Conservation (phyloP, 1,140 invertebrate species). For the Telenomus remus region DNA sequence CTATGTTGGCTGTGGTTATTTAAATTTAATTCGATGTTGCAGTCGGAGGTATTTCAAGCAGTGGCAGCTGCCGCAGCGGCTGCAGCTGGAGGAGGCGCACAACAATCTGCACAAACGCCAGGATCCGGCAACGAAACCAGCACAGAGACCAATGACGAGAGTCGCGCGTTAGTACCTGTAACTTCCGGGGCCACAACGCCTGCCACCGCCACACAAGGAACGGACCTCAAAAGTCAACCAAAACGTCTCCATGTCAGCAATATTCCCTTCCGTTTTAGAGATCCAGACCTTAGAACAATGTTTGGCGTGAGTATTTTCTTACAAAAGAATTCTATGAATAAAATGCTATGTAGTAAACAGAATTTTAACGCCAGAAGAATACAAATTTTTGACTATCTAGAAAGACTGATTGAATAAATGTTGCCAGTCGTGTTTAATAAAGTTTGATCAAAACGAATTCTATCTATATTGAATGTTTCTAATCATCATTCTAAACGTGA, state of each 20-base stretch:
- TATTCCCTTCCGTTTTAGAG: constrained; percentile 98
- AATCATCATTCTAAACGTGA: no score
- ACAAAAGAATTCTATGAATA: background rate
- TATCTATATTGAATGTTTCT: no score
- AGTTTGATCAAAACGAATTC: no score
- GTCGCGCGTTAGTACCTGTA: constrained; percentile 66
- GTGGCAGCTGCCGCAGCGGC: constrained; percentile 71
- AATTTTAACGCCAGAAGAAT: no score
- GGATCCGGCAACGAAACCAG: constrained; percentile 65
- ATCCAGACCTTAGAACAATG: constrained; percentile 97
- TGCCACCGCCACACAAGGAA: constrained; percentile 70
- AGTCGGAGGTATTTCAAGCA: constrained; percentile 74
- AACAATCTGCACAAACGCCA: constrained; percentile 64
- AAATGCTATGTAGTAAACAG: no score
- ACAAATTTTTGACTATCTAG: no score
- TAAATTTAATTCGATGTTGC: constrained; percentile 18
- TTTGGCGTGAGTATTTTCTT: constrained; percentile 87
- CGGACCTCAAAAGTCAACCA: constrained; percentile 81
- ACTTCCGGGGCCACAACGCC: constrained; percentile 75
- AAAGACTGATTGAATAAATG: no score
- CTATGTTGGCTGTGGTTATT: background rate
- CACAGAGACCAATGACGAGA: constrained; percentile 65
- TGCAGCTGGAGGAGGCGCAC: constrained; percentile 65
- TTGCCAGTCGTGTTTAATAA: no score
- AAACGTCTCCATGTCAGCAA: constrained; percentile 97